Evolutionary conservation across 1,140 invertebrate genomes (phyloP).

Genomic region (Heliconius congener): DNA sequence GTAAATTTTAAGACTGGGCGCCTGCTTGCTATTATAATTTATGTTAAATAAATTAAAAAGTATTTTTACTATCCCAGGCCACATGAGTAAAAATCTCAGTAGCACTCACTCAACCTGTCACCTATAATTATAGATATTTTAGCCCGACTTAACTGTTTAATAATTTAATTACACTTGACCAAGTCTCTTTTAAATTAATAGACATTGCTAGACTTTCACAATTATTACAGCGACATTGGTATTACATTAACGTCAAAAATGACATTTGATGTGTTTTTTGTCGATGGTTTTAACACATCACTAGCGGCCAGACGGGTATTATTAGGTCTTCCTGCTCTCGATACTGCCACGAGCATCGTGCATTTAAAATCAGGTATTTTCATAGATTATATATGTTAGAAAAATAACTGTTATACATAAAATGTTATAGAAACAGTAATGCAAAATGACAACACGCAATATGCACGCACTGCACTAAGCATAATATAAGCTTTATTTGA

Average conservation of each 20-base stretch:
- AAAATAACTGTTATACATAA: conserved; percentile 23
- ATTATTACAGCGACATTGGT: conserved; percentile 23
- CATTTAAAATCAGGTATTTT: conserved; percentile 46
- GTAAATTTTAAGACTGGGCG: too few relatives aligned
- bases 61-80: background rate
- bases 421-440: background rate
- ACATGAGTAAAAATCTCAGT: background rate
- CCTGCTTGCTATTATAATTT: too few relatives aligned
- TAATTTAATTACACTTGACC: background rate
- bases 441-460: background rate
- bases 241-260: conserved; percentile 31
- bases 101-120: background rate
- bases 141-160: background rate
- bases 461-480: too few relatives aligned
- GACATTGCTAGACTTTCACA: conserved; percentile 24
- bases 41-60: too few relatives aligned
- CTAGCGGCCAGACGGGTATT: conserved; percentile 74
- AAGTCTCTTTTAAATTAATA: background rate
- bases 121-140: background rate
- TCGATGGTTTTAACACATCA: conserved; percentile 49
- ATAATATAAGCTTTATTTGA: too few relatives aligned
- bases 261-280: conserved; percentile 30
- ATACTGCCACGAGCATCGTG: conserved; percentile 65
- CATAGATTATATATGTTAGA: conserved; percentile 30
- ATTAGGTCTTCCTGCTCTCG: conserved; percentile 79